Conservation (phyloP, 2,797 vertebrate genomes). For the Siniperca obscura region DNA sequence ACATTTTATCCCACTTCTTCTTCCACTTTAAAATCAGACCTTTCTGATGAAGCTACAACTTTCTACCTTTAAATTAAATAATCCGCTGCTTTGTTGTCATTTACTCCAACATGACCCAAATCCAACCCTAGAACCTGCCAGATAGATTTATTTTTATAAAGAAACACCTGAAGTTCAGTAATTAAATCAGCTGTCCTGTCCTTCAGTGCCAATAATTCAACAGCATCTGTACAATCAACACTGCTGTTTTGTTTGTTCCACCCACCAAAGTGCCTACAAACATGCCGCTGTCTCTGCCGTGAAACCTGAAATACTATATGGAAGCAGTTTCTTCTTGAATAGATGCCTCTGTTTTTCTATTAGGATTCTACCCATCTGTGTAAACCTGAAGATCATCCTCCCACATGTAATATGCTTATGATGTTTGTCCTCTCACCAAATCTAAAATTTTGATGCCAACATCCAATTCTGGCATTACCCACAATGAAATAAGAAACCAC, state of each 20-base stretch:
- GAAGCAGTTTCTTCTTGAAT: constrained; percentile 19
- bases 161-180: constrained; percentile 27
- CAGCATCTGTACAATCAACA: constrained; percentile 37
- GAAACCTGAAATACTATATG: constrained; percentile 31
- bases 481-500: constrained; percentile 26
- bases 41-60: constrained; percentile 1
- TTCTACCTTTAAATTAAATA: constrained; percentile 26
- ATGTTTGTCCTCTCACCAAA: constrained; percentile 36
- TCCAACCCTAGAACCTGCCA: constrained; percentile 23
- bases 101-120: constrained; percentile 21
- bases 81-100: constrained; percentile 5
- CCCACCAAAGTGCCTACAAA: constrained; percentile 24
- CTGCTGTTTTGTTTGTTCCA: constrained; percentile 17
- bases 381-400: constrained; percentile 33
- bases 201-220: constrained; percentile 11
- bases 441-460: constrained; percentile 23
- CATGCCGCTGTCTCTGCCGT: neutral
- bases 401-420: constrained; percentile 33
- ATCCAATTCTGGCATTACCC: constrained; percentile 14
- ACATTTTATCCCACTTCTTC: neutral
- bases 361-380: constrained; percentile 30
- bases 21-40: neutral
- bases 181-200: constrained; percentile 41
- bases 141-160: constrained; percentile 2
- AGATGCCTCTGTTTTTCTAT: constrained; percentile 24